These are phyloP conservation scores for Acyrthosiphon pisum DNA, from an alignment of 1,140 invertebrate genomes.

Conservation along the genomic window DNA sequence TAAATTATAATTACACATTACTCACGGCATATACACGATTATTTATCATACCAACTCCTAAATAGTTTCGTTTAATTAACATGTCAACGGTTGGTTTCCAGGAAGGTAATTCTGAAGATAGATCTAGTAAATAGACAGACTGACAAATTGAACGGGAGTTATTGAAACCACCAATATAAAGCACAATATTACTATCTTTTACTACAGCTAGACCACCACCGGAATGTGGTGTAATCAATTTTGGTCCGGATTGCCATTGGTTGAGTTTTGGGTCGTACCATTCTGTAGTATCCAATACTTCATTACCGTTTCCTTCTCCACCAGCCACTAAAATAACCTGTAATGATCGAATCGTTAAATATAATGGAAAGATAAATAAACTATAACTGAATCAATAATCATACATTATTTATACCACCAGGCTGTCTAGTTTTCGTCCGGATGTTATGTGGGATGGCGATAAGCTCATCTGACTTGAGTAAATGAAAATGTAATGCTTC, in stretches of 20 bases:
- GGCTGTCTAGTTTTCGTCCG: conserved; percentile 83
- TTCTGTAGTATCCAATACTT: conserved; percentile 76
- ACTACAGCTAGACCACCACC: conserved; percentile 84
- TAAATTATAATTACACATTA: conserved; percentile 38
- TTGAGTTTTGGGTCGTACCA: conserved; percentile 88
- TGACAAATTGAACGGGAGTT: conserved; percentile 91
- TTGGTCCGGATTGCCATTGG: conserved; percentile 75
- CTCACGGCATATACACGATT: conserved; percentile 86
- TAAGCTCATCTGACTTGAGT: conserved; percentile 82
- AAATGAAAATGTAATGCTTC: conserved; percentile 93
- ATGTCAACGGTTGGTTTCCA: conserved; percentile 88
- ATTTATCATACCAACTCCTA: conserved; percentile 64
- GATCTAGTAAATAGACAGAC: conserved; percentile 77
- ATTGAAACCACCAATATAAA: conserved; percentile 72
- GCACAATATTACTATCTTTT: conserved; percentile 83
- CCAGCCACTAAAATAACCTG: conserved; percentile 89
- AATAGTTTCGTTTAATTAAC: conserved; percentile 88
- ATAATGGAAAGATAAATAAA: not conserved
- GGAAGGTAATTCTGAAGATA: conserved; percentile 67
- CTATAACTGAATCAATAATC: too few species aligned
- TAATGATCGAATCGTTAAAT: conserved; percentile 57
- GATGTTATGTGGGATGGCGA: conserved; percentile 76
- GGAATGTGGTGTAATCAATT: conserved; percentile 78
- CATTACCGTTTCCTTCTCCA: conserved; percentile 87
- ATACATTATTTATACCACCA: conserved; percentile 35